Evolutionary conservation across 2,888 invertebrate genomes (phyloP).

Genomic region (Sarcophaga carnaria): DNA sequence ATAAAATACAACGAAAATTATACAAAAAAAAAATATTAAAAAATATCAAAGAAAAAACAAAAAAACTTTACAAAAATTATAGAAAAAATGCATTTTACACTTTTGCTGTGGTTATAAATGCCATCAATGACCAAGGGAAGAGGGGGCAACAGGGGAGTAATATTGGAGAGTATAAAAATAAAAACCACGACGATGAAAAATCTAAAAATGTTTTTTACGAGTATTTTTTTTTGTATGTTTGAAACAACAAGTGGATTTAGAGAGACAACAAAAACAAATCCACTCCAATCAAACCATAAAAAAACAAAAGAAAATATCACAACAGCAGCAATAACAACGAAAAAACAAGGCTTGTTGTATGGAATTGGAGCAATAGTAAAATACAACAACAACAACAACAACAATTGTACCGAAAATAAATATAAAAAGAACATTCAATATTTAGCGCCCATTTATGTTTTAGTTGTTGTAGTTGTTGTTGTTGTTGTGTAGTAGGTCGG

Average conservation of each 20-base stretch:
- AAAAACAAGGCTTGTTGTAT: conserved; percentile 1
- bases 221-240: neutral
- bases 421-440: conserved; percentile 17
- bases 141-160: neutral
- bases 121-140: neutral
- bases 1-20: conserved; percentile 18
- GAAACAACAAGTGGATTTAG: conserved; percentile 66
- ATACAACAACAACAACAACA: neutral
- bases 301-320: conserved; percentile 5
- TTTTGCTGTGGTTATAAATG: conserved; percentile 39
- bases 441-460: conserved; percentile 42
- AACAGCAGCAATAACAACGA: neutral
- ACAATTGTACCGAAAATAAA: neutral
- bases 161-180: neutral
- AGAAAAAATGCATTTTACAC: conserved; percentile 59
- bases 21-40: conserved; percentile 32
- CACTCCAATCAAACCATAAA: conserved; percentile 12
- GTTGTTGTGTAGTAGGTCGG: neutral
- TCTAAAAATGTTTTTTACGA: conserved; percentile 29
- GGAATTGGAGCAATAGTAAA: conserved; percentile 1
- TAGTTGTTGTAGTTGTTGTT: neutral
- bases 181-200: conserved; percentile 33
- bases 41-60: conserved; percentile 29
- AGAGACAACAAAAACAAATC: conserved; percentile 31
- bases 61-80: conserved; percentile 34